Evolutionary conservation across 2,888 invertebrate genomes (phyloP).

Genomic region (Limnephilus marmoratus): DNA sequence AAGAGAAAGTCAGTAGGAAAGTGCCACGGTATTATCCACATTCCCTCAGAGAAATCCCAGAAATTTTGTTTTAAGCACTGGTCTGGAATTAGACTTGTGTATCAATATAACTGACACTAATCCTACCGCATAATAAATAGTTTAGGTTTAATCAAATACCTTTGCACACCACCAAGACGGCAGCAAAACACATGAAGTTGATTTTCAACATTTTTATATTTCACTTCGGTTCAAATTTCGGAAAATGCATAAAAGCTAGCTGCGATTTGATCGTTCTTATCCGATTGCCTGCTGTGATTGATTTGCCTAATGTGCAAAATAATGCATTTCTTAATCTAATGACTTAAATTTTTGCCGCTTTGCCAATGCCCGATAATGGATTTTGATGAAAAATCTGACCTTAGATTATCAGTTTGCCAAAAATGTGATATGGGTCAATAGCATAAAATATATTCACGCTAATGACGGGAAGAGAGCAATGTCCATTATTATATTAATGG

Average conservation of each 20-base stretch:
- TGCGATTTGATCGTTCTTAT: background rate
- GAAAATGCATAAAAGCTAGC: background rate
- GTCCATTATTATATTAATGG: background rate
- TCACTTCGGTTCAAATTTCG: background rate
- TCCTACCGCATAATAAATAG: background rate
- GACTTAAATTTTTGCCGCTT: background rate
- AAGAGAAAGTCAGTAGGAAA: too few relatives aligned
- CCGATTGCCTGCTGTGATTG: background rate
- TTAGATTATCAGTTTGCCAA: background rate
- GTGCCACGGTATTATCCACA: too few relatives aligned
- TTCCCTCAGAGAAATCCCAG: too few relatives aligned
- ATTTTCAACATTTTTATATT: background rate
- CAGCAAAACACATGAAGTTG: background rate
- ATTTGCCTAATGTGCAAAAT: background rate
- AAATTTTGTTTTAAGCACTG: too few relatives aligned
- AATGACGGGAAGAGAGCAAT: background rate
- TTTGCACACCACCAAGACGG: background rate
- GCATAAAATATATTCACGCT: background rate
- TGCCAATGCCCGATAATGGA: background rate
- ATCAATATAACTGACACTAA: too few relatives aligned
- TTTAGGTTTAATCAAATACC: background rate
- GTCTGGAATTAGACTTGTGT: too few relatives aligned
- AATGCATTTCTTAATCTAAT: background rate
- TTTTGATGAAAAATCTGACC: background rate
- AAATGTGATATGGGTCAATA: slow-evolving; percentile 12